phyloP scores from a whole-genome alignment of 2,113 vertebrate genomes.

The Megalops atlanticus region DNA sequence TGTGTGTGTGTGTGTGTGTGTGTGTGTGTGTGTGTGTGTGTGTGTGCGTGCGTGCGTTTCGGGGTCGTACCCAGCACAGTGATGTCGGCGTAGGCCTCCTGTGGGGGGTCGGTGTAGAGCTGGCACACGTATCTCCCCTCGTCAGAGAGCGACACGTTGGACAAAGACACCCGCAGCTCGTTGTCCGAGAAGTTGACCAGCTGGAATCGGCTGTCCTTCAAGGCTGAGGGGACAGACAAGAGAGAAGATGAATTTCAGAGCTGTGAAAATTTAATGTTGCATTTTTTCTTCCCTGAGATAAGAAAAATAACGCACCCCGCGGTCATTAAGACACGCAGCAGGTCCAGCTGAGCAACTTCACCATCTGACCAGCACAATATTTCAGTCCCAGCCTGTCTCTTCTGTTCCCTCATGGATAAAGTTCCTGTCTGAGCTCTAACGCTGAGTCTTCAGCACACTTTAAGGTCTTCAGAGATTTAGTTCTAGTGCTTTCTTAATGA shows the following conservation, averaged over 20 bases:
- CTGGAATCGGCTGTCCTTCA: constrained; percentile 99
- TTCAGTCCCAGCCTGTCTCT: not conserved
- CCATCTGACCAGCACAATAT: not conserved
- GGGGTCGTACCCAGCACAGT: constrained; percentile 94
- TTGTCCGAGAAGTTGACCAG: constrained; percentile 99
- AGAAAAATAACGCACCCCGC: not conserved
- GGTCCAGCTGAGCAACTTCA: not conserved
- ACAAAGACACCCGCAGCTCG: constrained; percentile 93
- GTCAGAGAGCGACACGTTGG: constrained; percentile 96
- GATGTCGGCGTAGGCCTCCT: constrained; percentile 93
- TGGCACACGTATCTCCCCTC: constrained; percentile 97
- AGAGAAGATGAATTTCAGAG: not conserved
- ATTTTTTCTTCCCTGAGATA: not conserved
- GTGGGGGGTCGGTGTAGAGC: constrained; percentile 96
- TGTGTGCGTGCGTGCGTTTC: too few relatives aligned
- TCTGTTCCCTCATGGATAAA: not conserved
- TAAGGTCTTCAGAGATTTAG: constrained; percentile 3
- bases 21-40: too few relatives aligned
- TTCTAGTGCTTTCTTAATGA: constrained; percentile 44
- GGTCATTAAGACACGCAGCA: not conserved
- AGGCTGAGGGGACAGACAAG: constrained; percentile 73
- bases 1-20: too few relatives aligned
- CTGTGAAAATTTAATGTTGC: constrained; percentile 19
- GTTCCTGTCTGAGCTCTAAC: not conserved
- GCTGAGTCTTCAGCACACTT: constrained; percentile 5